Evolutionary conservation across 2,113 vertebrate genomes (phyloP).

Genomic region (Excalfactoria chinensis): DNA sequence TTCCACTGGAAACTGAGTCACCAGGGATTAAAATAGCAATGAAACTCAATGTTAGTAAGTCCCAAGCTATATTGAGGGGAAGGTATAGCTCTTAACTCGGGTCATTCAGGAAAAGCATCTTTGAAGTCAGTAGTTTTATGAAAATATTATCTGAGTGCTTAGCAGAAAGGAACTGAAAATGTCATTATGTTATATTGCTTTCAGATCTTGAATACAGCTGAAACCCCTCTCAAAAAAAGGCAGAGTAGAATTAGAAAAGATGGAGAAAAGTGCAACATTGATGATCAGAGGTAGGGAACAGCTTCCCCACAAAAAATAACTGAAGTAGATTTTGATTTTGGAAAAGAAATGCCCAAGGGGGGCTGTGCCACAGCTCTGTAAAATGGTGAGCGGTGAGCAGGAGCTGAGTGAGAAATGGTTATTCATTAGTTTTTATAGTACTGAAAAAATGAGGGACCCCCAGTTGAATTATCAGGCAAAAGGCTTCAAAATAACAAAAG

Average conservation of each 20-base stretch:
- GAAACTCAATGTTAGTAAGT: background rate
- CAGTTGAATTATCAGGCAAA: conserved; percentile 14
- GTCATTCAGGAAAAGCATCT: conserved; percentile 17
- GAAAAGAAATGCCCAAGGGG: background rate
- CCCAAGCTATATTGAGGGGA: background rate
- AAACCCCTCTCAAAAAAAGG: conserved; percentile 2
- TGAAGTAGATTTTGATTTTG: conserved; percentile 28
- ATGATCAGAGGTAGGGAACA: background rate
- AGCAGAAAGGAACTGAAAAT: conserved; percentile 8
- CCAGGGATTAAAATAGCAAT: background rate
- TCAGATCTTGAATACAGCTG: conserved; percentile 3
- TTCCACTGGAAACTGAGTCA: conserved; percentile 1
- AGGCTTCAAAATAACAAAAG: conserved; percentile 37
- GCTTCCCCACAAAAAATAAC: conserved; percentile 1
- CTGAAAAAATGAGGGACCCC: background rate
- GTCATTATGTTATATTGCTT: background rate
- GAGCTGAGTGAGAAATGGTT: conserved; percentile 30
- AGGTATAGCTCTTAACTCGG: background rate
- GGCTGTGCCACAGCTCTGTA: background rate
- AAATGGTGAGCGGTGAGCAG: conserved; percentile 31
- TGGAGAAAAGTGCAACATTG: conserved; percentile 36
- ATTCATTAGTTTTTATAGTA: conserved; percentile 35
- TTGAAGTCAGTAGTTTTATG: background rate
- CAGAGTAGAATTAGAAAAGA: conserved; percentile 1
- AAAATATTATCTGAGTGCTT: conserved; percentile 14